These are phyloP conservation scores for Clivina fossor DNA, from an alignment of 2,888 invertebrate species.

Conservation along the genomic window DNA sequence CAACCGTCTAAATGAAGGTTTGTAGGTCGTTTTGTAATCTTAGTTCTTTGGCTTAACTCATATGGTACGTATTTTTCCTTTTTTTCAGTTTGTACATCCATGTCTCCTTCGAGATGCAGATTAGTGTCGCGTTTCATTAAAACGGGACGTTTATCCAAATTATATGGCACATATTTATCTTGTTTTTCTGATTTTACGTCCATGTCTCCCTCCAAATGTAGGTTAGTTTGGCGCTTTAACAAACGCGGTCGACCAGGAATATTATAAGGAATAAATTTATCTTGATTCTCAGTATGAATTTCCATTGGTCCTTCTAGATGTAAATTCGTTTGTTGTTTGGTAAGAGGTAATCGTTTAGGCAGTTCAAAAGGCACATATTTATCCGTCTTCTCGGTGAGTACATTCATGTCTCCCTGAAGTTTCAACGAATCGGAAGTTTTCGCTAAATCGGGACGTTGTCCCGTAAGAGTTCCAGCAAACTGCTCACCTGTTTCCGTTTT, in stretches of 20 bases:
- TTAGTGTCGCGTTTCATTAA: conserved; percentile 53
- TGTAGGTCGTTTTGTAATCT: conserved; percentile 52
- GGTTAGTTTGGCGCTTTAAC: conserved; percentile 51
- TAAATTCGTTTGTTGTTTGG: conserved; percentile 53
- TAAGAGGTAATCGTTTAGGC: conserved; percentile 50
- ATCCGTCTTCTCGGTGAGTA: conserved; percentile 56
- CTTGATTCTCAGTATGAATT: conserved; percentile 47
- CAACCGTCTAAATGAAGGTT: conserved; percentile 48
- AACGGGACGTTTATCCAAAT: conserved; percentile 47
- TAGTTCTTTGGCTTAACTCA: conserved; percentile 52
- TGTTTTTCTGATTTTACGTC: conserved; percentile 50
- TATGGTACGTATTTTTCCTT: conserved; percentile 55
- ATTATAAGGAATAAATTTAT: conserved; percentile 48
- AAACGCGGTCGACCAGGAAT: conserved; percentile 49
- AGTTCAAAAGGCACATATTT: conserved; percentile 55
- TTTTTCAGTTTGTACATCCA: conserved; percentile 54
- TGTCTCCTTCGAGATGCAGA: conserved; percentile 57
- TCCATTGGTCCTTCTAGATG: conserved; percentile 50
- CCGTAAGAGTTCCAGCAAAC: conserved; percentile 52
- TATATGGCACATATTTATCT: conserved; percentile 43
- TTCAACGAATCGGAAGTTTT: conserved; percentile 50
- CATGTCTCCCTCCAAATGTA: conserved; percentile 57
- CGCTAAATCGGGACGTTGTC: conserved; percentile 52
- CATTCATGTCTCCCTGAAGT: conserved; percentile 51
- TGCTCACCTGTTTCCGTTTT: conserved; percentile 55